Conservation (phyloP, 2,888 invertebrate species). For the Tipula vernalis region DNA sequence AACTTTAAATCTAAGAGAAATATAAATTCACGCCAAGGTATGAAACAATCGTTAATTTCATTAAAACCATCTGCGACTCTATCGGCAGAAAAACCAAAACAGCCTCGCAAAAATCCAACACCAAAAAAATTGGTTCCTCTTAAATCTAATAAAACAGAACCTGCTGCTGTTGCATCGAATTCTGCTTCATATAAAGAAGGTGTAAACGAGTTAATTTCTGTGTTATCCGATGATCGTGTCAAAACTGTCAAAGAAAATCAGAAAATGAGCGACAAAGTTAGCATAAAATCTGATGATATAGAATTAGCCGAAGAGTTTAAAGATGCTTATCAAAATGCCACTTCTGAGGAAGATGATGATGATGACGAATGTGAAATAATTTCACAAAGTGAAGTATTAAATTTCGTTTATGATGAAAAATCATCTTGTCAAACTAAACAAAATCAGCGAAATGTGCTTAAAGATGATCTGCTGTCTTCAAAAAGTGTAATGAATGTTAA, state of each 20-base stretch:
- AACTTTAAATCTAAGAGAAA: background rate
- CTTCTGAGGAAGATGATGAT: background rate
- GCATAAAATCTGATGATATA: background rate
- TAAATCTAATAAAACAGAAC: background rate
- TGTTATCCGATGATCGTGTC: background rate
- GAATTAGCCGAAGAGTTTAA: background rate
- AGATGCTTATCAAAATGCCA: background rate
- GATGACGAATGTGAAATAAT: background rate
- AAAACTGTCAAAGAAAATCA: background rate
- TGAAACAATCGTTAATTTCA: background rate
- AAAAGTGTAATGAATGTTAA: background rate
- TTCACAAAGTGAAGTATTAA: background rate
- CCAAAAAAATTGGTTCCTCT: background rate
- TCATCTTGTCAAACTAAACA: background rate
- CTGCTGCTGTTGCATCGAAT: background rate
- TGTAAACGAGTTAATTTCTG: background rate
- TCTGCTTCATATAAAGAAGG: background rate
- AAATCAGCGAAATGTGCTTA: background rate
- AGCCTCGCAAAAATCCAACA: conserved; percentile 5
- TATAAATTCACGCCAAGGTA: background rate
- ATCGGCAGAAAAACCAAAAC: background rate
- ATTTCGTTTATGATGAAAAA: background rate
- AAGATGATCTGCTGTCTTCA: background rate
- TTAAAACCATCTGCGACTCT: background rate
- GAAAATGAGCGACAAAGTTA: background rate